phyloP scores from a whole-genome alignment of 2,113 vertebrate genomes.

The Cyprinodon brontotheroides region DNA sequence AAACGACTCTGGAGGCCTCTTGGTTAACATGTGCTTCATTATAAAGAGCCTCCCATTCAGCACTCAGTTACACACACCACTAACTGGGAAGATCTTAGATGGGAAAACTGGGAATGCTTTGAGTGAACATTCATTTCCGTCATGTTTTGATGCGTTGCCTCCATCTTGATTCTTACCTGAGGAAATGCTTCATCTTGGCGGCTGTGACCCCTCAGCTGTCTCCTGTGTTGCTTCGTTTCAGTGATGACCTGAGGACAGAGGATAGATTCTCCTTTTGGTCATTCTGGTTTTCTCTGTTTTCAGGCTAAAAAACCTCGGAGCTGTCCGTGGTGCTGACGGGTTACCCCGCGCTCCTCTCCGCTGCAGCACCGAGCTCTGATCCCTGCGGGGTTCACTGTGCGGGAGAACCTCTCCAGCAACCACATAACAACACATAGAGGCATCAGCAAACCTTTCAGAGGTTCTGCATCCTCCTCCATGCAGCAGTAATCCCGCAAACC shows the following conservation, averaged over 20 bases:
- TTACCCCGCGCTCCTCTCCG: conserved; percentile 10
- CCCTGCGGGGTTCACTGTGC: neutral
- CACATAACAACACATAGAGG: neutral
- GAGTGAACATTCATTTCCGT: conserved; percentile 11
- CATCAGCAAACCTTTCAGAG: fast-evolving
- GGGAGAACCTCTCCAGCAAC: fast-evolving
- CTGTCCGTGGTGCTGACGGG: conserved; percentile 3
- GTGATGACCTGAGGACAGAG: conserved; percentile 31
- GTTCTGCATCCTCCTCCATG: neutral
- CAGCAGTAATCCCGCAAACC: neutral
- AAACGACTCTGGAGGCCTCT: conserved; percentile 14
- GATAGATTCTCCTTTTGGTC: neutral
- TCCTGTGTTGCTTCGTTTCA: neutral
- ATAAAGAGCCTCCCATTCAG: conserved; percentile 41
- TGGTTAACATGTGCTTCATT: conserved; percentile 26
- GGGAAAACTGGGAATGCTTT: conserved; percentile 10
- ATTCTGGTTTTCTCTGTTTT: neutral
- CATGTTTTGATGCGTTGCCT: neutral
- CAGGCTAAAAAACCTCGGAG: neutral
- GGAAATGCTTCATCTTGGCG: conserved; percentile 83
- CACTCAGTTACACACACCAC: conserved; percentile 12
- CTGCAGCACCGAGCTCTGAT: neutral
- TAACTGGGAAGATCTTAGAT: conserved; percentile 3
- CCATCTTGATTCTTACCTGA: conserved; percentile 68
- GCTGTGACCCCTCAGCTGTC: conserved; percentile 23